phyloP scores from a whole-genome alignment of 35 echinoderm and acorn worm genomes.

The Diadema setosum region DNA sequence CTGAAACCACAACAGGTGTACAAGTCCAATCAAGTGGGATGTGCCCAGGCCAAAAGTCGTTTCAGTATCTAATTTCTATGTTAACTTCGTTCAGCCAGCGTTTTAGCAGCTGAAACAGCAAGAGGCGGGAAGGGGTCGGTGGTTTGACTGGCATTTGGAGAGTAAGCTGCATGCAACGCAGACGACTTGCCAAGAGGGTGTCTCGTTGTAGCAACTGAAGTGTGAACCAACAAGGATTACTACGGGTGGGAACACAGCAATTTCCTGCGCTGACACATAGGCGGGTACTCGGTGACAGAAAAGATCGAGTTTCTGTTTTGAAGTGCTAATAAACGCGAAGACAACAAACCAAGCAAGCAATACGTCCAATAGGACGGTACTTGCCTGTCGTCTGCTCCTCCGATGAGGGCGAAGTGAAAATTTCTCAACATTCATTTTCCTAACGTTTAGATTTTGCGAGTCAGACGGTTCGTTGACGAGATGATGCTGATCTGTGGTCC shows the following conservation, averaged over 20 bases:
- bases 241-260: not conserved
- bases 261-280: conserved; percentile 1
- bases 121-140: no score
- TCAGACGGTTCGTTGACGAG: not conserved
- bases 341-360: not conserved
- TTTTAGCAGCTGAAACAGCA: no score
- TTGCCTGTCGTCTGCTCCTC: not conserved
- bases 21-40: no score
- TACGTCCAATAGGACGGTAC: not conserved
- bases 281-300: not conserved
- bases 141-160: no score
- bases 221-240: not conserved
- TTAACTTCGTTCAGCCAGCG: no score
- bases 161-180: no score
- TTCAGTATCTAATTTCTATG: no score
- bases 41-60: no score
- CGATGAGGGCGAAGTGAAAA: not conserved
- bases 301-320: not conserved
- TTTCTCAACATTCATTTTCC: not conserved
- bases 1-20: no score
- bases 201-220: no score
- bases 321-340: not conserved
- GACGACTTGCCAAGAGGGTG: no score
- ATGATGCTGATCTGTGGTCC: not conserved
- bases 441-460: not conserved